Percentiles rank a stretch among this genome's conserved stretches.
These are phyloP conservation scores for Pocillopora meandrina DNA, from an alignment of 92 coral and sea anemone genomes.

Conservation along the genomic window DNA sequence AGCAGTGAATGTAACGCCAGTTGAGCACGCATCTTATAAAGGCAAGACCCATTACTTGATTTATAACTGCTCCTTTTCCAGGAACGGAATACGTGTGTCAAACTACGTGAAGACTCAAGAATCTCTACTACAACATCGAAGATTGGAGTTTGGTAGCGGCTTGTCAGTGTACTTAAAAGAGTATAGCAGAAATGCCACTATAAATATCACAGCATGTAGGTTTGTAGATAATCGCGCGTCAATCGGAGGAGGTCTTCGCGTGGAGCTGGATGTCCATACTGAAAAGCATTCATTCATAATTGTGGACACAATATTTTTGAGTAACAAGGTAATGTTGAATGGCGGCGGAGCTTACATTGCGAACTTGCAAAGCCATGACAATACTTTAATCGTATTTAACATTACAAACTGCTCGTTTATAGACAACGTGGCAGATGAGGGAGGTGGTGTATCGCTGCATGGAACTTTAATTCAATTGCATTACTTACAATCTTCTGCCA, in stretches of 20 bases:
- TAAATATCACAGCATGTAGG: constrained; percentile 50
- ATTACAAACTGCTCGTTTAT: constrained; percentile 47
- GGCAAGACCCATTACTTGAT: constrained; percentile 62
- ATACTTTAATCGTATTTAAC: constrained; percentile 27
- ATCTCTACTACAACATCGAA: constrained; percentile 31
- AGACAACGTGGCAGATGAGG: constrained; percentile 58
- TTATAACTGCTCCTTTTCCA: constrained; percentile 54
- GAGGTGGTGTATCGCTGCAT: constrained; percentile 62
- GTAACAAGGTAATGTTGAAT: constrained; percentile 59
- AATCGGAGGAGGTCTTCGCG: constrained; percentile 89
- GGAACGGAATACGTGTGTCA: constrained; percentile 57
- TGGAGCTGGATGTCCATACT: constrained; percentile 51
- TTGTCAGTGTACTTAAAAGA: constrained; percentile 66
- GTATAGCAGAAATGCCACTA: constrained; percentile 65
- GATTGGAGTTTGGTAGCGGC: constrained; percentile 66
- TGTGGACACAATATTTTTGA: constrained; percentile 35
- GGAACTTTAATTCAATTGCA: constrained; percentile 49
- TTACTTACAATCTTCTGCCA: background rate
- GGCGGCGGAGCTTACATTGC: constrained; percentile 88
- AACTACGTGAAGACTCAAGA: constrained; percentile 10
- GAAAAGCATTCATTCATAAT: constrained; percentile 44
- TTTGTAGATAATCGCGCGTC: constrained; percentile 69
- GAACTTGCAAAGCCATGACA: constrained; percentile 26
- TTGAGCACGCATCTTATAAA: constrained; percentile 63
- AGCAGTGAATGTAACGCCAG: constrained; percentile 44